phyloP scores from a whole-genome alignment of 2,113 vertebrate genomes.

The human (Homo sapiens) region DNA sequence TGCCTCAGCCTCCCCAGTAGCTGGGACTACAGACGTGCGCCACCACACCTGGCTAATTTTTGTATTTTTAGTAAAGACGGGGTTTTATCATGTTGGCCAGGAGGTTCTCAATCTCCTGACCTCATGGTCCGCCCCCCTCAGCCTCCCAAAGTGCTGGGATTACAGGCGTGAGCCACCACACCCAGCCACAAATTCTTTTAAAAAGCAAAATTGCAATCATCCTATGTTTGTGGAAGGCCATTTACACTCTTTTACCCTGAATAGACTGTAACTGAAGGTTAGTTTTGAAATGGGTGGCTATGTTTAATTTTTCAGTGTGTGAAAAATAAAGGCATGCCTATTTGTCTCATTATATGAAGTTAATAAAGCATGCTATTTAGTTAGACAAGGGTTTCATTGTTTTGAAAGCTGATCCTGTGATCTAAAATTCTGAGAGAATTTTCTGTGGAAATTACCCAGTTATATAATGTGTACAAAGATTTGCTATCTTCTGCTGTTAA shows the following conservation, averaged over 20 bases:
- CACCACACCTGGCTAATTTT: no score
- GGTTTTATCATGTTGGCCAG: no score
- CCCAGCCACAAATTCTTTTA: neutral
- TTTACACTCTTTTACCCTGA: constrained; percentile 3
- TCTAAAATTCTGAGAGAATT: constrained; percentile 46
- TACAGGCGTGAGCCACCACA: no score
- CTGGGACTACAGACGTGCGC: no score
- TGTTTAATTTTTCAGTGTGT: constrained; percentile 11
- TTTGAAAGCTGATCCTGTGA: neutral
- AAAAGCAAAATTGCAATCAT: neutral
- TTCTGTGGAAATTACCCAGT: neutral
- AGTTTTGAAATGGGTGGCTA: neutral
- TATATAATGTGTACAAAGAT: neutral
- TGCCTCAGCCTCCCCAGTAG: no score
- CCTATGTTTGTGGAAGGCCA: neutral
- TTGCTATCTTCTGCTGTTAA: neutral
- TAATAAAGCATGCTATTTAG: constrained; percentile 5
- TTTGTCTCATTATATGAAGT: neutral
- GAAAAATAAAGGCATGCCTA: neutral
- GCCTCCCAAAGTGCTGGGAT: no score
- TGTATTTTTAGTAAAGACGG: no score
- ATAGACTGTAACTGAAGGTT: neutral
- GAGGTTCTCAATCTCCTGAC: no score
- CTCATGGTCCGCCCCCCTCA: no score
- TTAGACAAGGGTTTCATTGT: constrained; percentile 13